Evolutionary conservation across 2,797 vertebrate genomes (phyloP).

Genomic region (Mus spretus): DNA sequence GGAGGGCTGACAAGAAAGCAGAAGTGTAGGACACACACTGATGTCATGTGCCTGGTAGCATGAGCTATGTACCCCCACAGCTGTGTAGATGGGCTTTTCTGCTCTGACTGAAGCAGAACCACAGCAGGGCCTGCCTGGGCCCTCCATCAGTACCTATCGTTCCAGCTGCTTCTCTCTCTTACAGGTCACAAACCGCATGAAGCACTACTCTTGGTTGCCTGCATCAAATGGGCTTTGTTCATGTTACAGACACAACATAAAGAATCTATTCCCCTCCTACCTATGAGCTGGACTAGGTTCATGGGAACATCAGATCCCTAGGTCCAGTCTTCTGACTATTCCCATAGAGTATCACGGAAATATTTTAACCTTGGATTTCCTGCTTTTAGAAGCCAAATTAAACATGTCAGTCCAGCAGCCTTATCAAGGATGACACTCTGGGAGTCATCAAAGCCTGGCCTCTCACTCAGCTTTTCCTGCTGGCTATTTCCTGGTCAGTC

Average conservation of each 20-base stretch:
- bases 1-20: no score
- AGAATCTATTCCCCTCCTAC: not conserved
- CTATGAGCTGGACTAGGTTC: not conserved
- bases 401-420: not conserved
- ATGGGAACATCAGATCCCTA: not conserved
- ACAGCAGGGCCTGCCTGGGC: not conserved
- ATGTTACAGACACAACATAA: not conserved
- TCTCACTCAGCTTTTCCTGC: not conserved
- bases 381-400: not conserved
- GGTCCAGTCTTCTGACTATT: not conserved
- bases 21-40: no score
- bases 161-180: not conserved
- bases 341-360: not conserved
- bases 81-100: no score
- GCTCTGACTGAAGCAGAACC: no score
- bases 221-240: not conserved
- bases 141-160: not conserved
- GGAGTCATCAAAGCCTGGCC: not conserved
- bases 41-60: no score
- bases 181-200: not conserved
- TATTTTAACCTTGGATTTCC: not conserved
- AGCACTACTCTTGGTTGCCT: not conserved
- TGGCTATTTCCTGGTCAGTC: not conserved
- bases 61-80: no score
- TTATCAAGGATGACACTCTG: no score